A percentile compares a stretch with the other conserved stretches of the same genome.
Evolutionary conservation across 2,797 vertebrate genomes (phyloP).

Genomic region (Acomys russatus): DNA sequence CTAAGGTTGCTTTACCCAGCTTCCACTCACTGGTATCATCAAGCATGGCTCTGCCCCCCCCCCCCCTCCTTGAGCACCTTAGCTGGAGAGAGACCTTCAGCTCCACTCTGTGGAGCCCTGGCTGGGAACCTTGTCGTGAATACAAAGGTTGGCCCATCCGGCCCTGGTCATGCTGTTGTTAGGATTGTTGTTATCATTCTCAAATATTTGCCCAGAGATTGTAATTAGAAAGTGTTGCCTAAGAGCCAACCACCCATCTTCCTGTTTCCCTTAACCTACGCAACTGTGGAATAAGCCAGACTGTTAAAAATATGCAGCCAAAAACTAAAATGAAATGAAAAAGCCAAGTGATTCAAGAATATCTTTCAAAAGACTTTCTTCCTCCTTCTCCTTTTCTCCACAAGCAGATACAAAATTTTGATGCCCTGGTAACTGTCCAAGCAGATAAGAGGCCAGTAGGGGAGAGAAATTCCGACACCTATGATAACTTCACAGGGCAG

Average conservation of each 20-base stretch:
- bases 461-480: background rate
- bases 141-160: background rate
- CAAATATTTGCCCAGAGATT: conserved; percentile 22
- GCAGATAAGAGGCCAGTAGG: background rate
- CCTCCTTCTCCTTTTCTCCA: background rate
- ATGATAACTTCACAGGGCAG: background rate
- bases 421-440: background rate
- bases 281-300: conserved; percentile 56
- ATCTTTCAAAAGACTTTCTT: conserved; percentile 11
- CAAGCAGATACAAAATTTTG: background rate
- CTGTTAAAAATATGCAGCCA: conserved; percentile 33
- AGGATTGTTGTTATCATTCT: background rate
- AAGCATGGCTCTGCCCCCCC: background rate
- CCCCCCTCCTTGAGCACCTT: background rate
- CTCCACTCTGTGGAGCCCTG: background rate
- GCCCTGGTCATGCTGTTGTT: background rate
- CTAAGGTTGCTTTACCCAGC: background rate
- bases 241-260: conserved; percentile 2
- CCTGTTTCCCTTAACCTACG: conserved; percentile 34
- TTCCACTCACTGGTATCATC: background rate
- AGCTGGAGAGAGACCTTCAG: background rate
- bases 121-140: background rate
- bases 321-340: conserved; percentile 64
- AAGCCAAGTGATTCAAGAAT: conserved; percentile 51
- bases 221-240: conserved; percentile 29